phyloP scores from a whole-genome alignment of 2,113 vertebrate genomes.

The Edolisoma coerulescens region DNA sequence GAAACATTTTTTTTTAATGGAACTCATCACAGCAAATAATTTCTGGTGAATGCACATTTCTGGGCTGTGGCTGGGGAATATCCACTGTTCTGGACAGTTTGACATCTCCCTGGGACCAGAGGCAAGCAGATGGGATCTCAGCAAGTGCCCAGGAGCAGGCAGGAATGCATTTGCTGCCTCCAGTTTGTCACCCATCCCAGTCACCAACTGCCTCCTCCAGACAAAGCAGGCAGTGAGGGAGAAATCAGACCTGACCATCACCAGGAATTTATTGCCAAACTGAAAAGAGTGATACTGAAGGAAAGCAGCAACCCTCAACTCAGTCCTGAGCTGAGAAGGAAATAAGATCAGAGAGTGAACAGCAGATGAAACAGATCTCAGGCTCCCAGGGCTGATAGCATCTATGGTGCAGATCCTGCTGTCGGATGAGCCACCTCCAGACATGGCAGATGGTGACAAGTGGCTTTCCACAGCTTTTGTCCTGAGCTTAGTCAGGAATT shows the following conservation, averaged over 20 bases:
- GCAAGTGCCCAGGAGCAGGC: background rate
- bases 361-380: background rate
- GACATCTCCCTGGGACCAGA: background rate
- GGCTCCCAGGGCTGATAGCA: background rate
- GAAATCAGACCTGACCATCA: background rate
- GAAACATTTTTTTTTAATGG: background rate
- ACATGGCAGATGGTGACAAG: background rate
- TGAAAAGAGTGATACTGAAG: background rate
- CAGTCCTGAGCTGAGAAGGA: background rate
- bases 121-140: background rate
- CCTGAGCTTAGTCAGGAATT: background rate
- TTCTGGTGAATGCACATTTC: background rate
- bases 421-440: background rate
- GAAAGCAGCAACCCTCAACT: background rate
- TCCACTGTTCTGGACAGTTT: background rate
- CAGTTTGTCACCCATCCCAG: background rate
- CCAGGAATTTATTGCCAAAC: fast-evolving
- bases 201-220: background rate
- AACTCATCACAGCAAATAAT: background rate
- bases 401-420: background rate
- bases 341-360: background rate
- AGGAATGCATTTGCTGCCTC: background rate
- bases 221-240: background rate
- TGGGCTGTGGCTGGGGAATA: background rate
- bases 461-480: background rate